Percentiles rank a stretch among this genome's conserved stretches.
Evolutionary conservation across 1,140 invertebrate genomes (phyloP).

Genomic region (Geopemphigus sp.): DNA sequence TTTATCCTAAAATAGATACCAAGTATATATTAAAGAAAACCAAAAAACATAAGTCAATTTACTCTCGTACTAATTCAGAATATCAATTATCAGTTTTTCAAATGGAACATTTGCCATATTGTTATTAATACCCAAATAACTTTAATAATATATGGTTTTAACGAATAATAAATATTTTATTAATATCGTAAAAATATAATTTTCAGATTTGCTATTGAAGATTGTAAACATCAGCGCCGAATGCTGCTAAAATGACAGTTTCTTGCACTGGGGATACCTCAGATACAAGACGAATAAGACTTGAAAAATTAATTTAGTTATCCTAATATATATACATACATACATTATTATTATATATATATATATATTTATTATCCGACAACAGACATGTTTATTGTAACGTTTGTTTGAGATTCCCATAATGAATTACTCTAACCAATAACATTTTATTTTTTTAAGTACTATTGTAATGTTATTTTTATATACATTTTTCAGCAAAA

Average conservation of each 20-base stretch:
- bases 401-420: background rate
- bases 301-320: constrained; percentile 19
- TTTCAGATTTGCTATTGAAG: constrained; percentile 50
- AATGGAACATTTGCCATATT: background rate
- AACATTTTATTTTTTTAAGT: background rate
- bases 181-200: background rate
- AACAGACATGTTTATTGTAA: background rate
- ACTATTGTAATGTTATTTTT: constrained; percentile 18
- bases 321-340: background rate
- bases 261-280: constrained; percentile 49
- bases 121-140: background rate
- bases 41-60: too few relatives aligned
- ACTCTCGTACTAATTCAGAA: too few relatives aligned
- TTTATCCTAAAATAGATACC: too few relatives aligned
- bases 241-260: constrained; percentile 47
- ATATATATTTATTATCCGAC: background rate
- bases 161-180: background rate
- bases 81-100: too few relatives aligned
- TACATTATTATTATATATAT: too few relatives aligned
- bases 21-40: too few relatives aligned
- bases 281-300: constrained; percentile 46
- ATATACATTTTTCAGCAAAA: constrained; percentile 1
- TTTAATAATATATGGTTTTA: background rate
- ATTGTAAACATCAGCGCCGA: constrained; percentile 49
- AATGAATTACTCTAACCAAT: background rate